These are phyloP conservation scores for Varroa destructor DNA, from an alignment of 1,140 invertebrate species.

Conservation along the genomic window DNA sequence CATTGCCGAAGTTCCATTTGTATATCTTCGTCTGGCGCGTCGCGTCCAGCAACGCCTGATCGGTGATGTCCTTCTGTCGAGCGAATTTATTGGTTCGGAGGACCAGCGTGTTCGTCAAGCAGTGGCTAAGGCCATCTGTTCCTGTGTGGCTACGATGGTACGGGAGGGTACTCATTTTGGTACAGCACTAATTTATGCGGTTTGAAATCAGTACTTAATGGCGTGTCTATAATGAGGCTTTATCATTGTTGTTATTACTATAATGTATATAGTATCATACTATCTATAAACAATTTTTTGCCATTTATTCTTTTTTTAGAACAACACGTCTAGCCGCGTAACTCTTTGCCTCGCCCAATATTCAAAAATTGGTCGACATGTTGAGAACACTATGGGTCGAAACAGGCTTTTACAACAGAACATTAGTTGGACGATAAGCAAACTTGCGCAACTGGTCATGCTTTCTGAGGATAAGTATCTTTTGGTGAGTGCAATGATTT, in stretches of 20 bases:
- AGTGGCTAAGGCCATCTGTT: not conserved
- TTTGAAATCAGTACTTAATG: not conserved
- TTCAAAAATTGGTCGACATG: constrained; percentile 12
- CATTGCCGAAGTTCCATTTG: constrained; percentile 15
- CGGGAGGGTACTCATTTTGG: no score
- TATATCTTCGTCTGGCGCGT: not conserved
- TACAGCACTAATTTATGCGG: not conserved
- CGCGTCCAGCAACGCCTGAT: constrained; percentile 5
- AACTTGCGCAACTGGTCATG: not conserved
- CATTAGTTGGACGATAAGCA: not conserved
- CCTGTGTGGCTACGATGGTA: constrained; percentile 1
- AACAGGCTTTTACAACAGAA: constrained; percentile 15
- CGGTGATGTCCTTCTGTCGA: not conserved
- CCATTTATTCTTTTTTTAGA: not conserved
- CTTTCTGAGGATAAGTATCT: constrained; percentile 4
- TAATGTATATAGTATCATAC: not conserved
- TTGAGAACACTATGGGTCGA: constrained; percentile 2
- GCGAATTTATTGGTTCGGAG: constrained; percentile 15
- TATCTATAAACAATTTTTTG: not conserved
- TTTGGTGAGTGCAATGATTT: not conserved
- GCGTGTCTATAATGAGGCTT: constrained; percentile 1
- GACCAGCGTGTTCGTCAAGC: constrained; percentile 12
- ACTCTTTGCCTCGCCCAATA: constrained; percentile 6
- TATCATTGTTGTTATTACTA: not conserved
- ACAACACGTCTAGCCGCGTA: not conserved